Percentiles rank a stretch among this genome's conserved stretches.
Conservation (phyloP, 2,113 vertebrate genomes). For the Noturus placidus region DNA sequence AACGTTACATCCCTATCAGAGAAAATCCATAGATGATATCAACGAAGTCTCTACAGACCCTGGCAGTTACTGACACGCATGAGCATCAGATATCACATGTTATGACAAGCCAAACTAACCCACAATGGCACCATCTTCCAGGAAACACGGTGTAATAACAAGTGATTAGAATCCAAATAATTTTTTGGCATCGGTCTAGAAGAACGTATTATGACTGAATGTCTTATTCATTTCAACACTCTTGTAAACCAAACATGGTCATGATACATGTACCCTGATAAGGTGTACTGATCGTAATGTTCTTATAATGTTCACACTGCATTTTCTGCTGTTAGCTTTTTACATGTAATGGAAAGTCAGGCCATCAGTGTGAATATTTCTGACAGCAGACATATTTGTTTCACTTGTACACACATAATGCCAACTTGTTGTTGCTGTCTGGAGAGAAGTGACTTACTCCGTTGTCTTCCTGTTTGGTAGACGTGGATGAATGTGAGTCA, state of each 20-base stretch:
- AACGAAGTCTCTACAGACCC: neutral
- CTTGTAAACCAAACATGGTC: neutral
- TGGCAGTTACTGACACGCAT: neutral
- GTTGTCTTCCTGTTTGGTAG: conserved; percentile 62
- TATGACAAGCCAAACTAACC: neutral
- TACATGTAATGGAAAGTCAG: neutral
- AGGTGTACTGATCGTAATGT: neutral
- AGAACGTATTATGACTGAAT: neutral
- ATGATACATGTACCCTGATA: neutral
- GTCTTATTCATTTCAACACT: neutral
- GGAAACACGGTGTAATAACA: neutral
- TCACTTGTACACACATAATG: neutral
- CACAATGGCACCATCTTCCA: neutral
- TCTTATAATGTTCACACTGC: neutral
- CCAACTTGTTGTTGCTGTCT: conserved; percentile 22
- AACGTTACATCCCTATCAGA: neutral
- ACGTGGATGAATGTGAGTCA: conserved; percentile 87
- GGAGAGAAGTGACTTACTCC: conserved; percentile 21
- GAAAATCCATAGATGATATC: neutral
- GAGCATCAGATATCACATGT: neutral
- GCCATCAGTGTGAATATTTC: neutral
- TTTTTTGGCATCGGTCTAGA: neutral
- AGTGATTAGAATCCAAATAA: neutral
- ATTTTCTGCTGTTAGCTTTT: neutral
- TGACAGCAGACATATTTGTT: neutral